Evolutionary conservation across 2,888 invertebrate genomes (phyloP).

Genomic region (Ormyrus nitidulus): DNA sequence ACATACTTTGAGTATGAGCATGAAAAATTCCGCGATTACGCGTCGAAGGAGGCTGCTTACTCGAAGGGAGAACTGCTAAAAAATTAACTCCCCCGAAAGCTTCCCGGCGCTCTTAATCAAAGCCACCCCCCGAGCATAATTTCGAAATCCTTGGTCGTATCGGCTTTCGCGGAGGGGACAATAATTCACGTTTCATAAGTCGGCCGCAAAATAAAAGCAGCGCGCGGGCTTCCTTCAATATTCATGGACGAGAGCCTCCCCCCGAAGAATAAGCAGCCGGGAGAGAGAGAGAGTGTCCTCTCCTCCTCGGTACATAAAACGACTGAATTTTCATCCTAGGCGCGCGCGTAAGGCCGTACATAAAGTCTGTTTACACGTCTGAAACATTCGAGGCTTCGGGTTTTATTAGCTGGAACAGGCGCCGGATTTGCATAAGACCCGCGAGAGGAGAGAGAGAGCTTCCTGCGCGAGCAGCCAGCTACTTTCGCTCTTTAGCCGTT

Average conservation of each 20-base stretch:
- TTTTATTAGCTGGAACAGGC: conserved; percentile 67
- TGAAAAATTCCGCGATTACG: no score
- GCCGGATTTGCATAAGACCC: conserved; percentile 68
- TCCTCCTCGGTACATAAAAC: no score
- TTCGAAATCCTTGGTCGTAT: background rate
- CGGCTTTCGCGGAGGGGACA: background rate
- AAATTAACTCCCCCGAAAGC: no score
- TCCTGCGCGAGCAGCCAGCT: conserved; percentile 4
- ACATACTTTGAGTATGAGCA: no score
- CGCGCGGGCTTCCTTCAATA: conserved; percentile 24
- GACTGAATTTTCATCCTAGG: no score
- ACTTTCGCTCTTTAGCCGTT: conserved; percentile 16
- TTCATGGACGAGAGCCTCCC: conserved; percentile 24
- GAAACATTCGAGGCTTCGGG: conserved; percentile 58
- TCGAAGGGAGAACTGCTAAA: no score
- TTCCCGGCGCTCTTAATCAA: no score
- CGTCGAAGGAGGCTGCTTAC: no score
- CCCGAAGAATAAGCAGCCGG: background rate
- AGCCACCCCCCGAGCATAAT: background rate
- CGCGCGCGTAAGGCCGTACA: conserved; percentile 57
- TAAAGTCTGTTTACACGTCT: conserved; percentile 68
- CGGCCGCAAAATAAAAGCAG: conserved; percentile 37
- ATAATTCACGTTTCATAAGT: conserved; percentile 24
- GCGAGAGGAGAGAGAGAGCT: conserved; percentile 50
- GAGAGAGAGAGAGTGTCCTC: no score